A percentile compares a stretch with the other conserved stretches of the same genome.
Conservation (phyloP, 2,113 vertebrate genomes). For the Pluvialis apricaria region DNA sequence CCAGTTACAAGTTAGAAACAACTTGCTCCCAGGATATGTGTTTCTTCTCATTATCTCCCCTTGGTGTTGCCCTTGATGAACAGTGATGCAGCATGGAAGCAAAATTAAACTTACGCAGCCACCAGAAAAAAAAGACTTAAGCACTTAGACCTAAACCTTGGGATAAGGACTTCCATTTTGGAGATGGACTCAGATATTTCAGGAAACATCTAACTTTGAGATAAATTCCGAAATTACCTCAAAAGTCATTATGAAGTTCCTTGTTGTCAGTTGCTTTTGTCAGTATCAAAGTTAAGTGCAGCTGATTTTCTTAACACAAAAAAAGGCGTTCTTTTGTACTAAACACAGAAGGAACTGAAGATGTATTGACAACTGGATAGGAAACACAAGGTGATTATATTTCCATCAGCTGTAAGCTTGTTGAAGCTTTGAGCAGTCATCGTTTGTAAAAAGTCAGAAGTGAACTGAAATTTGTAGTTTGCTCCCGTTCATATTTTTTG, state of each 20-base stretch:
- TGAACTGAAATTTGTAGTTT: neutral
- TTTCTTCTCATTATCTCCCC: neutral
- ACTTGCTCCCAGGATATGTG: neutral
- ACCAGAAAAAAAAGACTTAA: neutral
- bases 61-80: neutral
- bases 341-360: neutral
- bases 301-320: neutral
- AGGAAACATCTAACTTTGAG: neutral
- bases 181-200: accelerated
- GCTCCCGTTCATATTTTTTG: neutral
- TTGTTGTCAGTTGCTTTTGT: neutral
- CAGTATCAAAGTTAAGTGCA: neutral
- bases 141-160: neutral
- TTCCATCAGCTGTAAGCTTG: neutral
- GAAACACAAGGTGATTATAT: neutral
- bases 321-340: neutral
- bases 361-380: neutral
- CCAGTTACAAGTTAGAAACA: neutral
- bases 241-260: neutral
- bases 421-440: neutral
- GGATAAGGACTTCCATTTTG: neutral
- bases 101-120: neutral
- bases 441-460: neutral
- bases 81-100: neutral
- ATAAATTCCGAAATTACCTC: neutral